These are phyloP conservation scores for Corydoras maculifer DNA, from an alignment of 2,113 vertebrate species.

Conservation along the genomic window DNA sequence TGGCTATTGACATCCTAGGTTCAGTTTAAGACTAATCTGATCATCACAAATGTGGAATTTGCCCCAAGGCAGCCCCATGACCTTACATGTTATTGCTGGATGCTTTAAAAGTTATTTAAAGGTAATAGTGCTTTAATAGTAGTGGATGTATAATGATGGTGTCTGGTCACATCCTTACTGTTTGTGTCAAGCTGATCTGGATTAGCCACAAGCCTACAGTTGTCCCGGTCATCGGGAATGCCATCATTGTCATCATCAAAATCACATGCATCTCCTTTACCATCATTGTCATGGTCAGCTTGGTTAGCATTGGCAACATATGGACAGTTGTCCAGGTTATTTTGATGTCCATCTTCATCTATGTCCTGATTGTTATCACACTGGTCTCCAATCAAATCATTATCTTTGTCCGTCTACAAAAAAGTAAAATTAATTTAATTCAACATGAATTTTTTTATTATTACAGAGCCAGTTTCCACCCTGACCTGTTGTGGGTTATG, in stretches of 20 bases:
- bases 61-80: slow-evolving; percentile 10
- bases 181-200: slow-evolving; percentile 78
- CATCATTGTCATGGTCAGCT: slow-evolving; percentile 88
- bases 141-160: neutral
- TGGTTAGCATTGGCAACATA: slow-evolving; percentile 91
- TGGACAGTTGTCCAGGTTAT: slow-evolving; percentile 94
- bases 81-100: neutral
- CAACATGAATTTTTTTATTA: too few species aligned
- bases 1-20: slow-evolving; percentile 12
- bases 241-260: slow-evolving; percentile 91
- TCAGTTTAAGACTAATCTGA: slow-evolving; percentile 19
- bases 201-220: slow-evolving; percentile 87
- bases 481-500: slow-evolving; percentile 89
- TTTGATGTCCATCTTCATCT: slow-evolving; percentile 93
- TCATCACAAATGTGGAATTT: slow-evolving; percentile 4
- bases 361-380: slow-evolving; percentile 91
- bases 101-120: slow-evolving; percentile 10
- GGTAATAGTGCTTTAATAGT: neutral
- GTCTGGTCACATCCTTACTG: slow-evolving; percentile 57
- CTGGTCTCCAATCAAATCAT: slow-evolving; percentile 87
- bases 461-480: neutral
- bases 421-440: neutral
- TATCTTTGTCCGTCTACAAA: slow-evolving; percentile 79
- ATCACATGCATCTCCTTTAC: slow-evolving; percentile 88
- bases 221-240: slow-evolving; percentile 88